Conservation (phyloP, 2,797 vertebrate species). For the Tokudaia tokunoshimensis region DNA sequence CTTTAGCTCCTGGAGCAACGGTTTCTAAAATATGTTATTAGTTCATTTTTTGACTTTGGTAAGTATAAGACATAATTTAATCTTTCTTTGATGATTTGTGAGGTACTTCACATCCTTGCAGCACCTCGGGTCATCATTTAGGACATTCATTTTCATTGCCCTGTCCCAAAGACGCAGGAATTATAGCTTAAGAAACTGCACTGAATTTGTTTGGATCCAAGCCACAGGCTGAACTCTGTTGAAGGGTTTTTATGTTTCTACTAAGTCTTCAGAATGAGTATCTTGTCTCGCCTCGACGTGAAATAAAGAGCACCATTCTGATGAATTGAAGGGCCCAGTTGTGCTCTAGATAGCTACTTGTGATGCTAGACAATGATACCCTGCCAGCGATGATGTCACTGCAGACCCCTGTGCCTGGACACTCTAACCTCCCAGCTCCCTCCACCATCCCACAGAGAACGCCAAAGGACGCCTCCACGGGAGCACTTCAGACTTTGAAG, state of each 20-base stretch:
- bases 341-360: neutral
- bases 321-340: neutral
- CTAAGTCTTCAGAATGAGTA: constrained; percentile 42
- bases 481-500: neutral
- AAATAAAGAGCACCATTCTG: neutral
- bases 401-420: neutral
- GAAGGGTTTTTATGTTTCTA: constrained; percentile 60
- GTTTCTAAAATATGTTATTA: constrained; percentile 69
- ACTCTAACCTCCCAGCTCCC: neutral
- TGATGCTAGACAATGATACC: neutral
- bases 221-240: neutral
- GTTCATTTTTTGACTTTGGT: constrained; percentile 69
- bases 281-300: neutral
- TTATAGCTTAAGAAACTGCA: constrained; percentile 70
- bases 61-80: constrained; percentile 71
- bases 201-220: constrained; percentile 66
- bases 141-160: constrained; percentile 74
- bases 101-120: constrained; percentile 65
- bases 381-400: neutral
- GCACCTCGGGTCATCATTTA: constrained; percentile 56
- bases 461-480: neutral
- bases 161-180: constrained; percentile 42
- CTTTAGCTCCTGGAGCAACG: constrained; percentile 25
- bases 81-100: constrained; percentile 76
- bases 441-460: neutral